Evolutionary conservation across 2,888 invertebrate species (phyloP).

Genomic region (Apantesis nais): DNA sequence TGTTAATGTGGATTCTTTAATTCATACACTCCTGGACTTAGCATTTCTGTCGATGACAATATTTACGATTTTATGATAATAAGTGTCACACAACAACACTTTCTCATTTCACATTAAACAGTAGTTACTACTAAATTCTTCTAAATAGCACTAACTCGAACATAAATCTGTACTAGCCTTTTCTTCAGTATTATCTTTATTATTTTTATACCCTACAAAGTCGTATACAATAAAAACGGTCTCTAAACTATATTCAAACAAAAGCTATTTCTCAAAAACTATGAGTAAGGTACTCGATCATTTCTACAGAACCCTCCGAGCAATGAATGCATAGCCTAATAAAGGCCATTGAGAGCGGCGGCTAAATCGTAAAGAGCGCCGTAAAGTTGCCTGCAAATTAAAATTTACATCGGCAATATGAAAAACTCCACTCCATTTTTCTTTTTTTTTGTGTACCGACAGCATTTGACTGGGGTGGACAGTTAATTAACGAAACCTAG

Average conservation of each 20-base stretch:
- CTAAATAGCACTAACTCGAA: not conserved
- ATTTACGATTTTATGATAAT: not conserved
- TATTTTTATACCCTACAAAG: not conserved
- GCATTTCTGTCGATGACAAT: not conserved
- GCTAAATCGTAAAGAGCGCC: slow-evolving; percentile 82
- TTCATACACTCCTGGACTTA: too few relatives aligned
- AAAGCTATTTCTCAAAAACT: slow-evolving; percentile 20
- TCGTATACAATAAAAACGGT: not conserved
- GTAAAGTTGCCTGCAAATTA: slow-evolving; percentile 84
- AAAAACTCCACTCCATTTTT: slow-evolving; percentile 77
- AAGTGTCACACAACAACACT: not conserved
- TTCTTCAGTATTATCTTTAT: not conserved
- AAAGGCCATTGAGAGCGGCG: slow-evolving; percentile 78
- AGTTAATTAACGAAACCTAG: slow-evolving; percentile 81
- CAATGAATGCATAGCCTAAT: slow-evolving; percentile 78
- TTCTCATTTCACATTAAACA: too few relatives aligned
- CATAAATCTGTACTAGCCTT: not conserved
- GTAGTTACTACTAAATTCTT: not conserved
- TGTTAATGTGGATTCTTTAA: too few relatives aligned
- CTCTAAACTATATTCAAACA: slow-evolving; percentile 5
- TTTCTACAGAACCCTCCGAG: slow-evolving; percentile 60
- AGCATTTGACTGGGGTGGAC: slow-evolving; percentile 77
- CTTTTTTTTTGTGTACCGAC: slow-evolving; percentile 68
- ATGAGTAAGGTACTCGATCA: slow-evolving; percentile 46
- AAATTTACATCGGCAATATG: slow-evolving; percentile 84